Evolutionary conservation across 2,113 vertebrate genomes (phyloP).

Genomic region (Melanostigma gelatinosum): DNA sequence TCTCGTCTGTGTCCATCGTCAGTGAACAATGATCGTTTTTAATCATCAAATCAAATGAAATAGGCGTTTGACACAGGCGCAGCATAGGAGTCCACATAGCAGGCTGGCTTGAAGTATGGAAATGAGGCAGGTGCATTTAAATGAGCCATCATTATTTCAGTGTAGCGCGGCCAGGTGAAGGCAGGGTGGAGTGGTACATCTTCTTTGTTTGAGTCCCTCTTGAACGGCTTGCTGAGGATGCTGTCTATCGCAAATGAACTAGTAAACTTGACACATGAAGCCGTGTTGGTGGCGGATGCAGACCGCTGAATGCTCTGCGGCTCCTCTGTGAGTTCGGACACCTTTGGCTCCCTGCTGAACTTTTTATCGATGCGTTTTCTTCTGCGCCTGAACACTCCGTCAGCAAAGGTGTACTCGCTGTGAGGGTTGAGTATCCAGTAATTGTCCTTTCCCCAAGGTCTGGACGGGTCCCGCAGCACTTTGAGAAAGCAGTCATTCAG

Average conservation of each 20-base stretch:
- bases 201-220: conserved; percentile 62
- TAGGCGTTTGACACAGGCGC: conserved; percentile 55
- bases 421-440: conserved; percentile 98
- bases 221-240: conserved; percentile 91
- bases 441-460: conserved; percentile 98
- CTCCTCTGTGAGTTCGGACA: conserved; percentile 36
- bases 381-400: conserved; percentile 93
- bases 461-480: conserved; percentile 93
- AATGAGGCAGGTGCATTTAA: conserved; percentile 62
- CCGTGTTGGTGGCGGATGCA: conserved; percentile 3
- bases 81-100: conserved; percentile 20
- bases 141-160: conserved; percentile 55
- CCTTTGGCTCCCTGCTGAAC: conserved; percentile 53
- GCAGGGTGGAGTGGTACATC: conserved; percentile 12
- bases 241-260: conserved; percentile 95
- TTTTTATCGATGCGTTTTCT: conserved; percentile 90
- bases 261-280: conserved; percentile 84
- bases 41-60: background rate
- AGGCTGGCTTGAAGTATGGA: conserved; percentile 44
- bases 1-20: conserved; percentile 4
- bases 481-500: conserved; percentile 96
- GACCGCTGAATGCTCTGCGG: conserved; percentile 17
- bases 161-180: conserved; percentile 73
- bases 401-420: conserved; percentile 97
- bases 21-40: conserved; percentile 19